Evolutionary conservation across 2,113 vertebrate species (phyloP), one percentile per base, ranked within the genome.

Genomic region (Ictidomys tridecemlineatus): DNA sequence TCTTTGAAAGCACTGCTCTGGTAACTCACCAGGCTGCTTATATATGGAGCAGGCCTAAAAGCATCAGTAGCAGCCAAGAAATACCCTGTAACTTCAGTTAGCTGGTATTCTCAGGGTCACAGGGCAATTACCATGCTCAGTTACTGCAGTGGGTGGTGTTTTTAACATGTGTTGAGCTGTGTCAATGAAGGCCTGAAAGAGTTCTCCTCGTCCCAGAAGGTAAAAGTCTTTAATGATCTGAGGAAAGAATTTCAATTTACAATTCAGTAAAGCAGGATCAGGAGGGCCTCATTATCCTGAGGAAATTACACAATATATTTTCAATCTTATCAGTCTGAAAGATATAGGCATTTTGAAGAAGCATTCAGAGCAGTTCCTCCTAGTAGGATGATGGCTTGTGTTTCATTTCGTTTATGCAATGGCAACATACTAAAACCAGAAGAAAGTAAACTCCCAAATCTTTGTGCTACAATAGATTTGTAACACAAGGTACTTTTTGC

Each of bases 221-320:
- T 99, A 99, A 93, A 99, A 99, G 96, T 99, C 99, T 98, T 99
- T 99, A 97, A 99, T 99, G 94, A 99, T 99, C 99, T 99, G 98
- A 97, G 76, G 94, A 89, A 87, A 96, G 89, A 98, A 96, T 94
- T 93, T 87, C 72, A 85, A 18, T 77, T 85, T 69, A 93, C 18
- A 94, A 69, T 37, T 92, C 63, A 92, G 92, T 73, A 92, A 87
- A 73, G 30, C 37, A 96, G 17, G 73, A 37, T 30, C 51, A 79
- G 67, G 42, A 92, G 87, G 13, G 63, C 65, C 37, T 96, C 26
- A 83, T 58, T 67, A 26, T 70, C 26, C 13, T 61, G 9, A 30
- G 58, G 39, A 32, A 94, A 84, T 72, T 32, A 89, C 5, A 94
- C 17, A 58, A 42, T 5, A 30, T 63, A 67, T 82, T 88, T 74